Conservation (phyloP, 1,140 invertebrate genomes). For the Drosophila cardini region DNA sequence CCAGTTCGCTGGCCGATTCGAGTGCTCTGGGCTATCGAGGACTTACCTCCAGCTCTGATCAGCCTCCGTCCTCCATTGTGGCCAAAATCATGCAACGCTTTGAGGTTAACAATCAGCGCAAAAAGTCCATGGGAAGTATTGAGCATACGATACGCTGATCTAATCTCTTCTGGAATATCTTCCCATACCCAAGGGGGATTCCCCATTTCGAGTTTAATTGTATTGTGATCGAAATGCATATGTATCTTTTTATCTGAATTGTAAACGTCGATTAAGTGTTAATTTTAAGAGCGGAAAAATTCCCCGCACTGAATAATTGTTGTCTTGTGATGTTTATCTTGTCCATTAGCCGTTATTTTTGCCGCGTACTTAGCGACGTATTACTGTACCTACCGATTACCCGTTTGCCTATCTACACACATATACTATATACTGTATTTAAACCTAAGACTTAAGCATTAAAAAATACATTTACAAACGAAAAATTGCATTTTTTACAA, state of each 20-base stretch:
- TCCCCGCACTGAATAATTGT: conserved; percentile 12
- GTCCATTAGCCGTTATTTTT: conserved; percentile 71
- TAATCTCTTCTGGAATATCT: neutral
- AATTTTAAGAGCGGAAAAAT: conserved; percentile 43
- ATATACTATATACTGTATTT: neutral
- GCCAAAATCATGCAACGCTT: conserved; percentile 84
- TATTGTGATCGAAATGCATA: neutral
- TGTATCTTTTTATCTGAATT: neutral
- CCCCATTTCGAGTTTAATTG: no score
- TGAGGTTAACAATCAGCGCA: conserved; percentile 81
- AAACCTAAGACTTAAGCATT: conserved; percentile 34
- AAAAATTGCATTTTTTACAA: neutral
- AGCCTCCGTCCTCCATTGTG: conserved; percentile 80
- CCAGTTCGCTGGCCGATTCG: conserved; percentile 87
- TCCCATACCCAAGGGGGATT: no score
- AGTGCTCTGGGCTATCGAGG: conserved; percentile 88
- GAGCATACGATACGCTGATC: conserved; percentile 63
- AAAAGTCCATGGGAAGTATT: conserved; percentile 78
- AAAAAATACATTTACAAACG: conserved; percentile 45
- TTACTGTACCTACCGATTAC: conserved; percentile 35
- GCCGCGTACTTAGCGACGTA: conserved; percentile 73
- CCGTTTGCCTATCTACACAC: conserved; percentile 8
- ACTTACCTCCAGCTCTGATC: conserved; percentile 85
- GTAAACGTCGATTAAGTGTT: conserved; percentile 1
- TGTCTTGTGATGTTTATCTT: conserved; percentile 69